Evolutionary conservation across 2,113 vertebrate genomes (phyloP), one percentile per base, ranked within the genome.

Genomic region (Lepisosteus oculatus): DNA sequence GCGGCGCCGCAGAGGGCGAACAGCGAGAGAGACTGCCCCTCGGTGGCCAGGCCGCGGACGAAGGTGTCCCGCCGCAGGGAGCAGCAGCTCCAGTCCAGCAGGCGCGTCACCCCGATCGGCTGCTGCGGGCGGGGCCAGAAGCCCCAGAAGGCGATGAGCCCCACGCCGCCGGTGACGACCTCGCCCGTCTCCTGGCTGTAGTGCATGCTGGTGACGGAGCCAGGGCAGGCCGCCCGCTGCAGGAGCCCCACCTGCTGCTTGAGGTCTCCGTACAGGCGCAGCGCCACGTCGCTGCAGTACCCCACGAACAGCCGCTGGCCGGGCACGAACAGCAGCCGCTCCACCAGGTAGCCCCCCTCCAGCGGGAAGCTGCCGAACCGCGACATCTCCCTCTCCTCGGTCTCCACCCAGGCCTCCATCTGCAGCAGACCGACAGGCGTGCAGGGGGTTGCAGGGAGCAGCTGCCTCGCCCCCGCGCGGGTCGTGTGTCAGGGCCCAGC

Each of bases 231-330:
- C 11, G 82, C 69, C 3, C 42, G 41, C 0, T 61, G 3, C 6
- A 84, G 55, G 12, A 77, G 8, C 57, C 63, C 77, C 56, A 87
- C 80, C n/a, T 76, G 77, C 76, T 65, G 78, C 8, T 76, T 77
- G 42, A 85, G 83, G 71, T 89, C 87, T 0, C 84, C 77, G 47
- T 87, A 88, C 63, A 90, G 72, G 6, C 86, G 71, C 54, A 90
- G 65, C 4, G 72, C 15, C 72, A 89, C 9, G 77, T 89, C 88
- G 2, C 79, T 76, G 8, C 86, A 90, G 74, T 84, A 87, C 13
- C 51, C 75, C 61, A 86, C 83, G 0, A 88, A 74, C 43, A 84
- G 17, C 8, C 79, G 79, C 55, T 77, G 79, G 17, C 72, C 54
- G 29, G 80, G 78, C 0, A 79, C 71, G 8, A 86, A 80, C 43